Percentiles rank a stretch among this genome's conserved stretches.
Evolutionary conservation across 2,113 vertebrate species (phyloP).

Genomic region (Gracilinanus agilis): DNA sequence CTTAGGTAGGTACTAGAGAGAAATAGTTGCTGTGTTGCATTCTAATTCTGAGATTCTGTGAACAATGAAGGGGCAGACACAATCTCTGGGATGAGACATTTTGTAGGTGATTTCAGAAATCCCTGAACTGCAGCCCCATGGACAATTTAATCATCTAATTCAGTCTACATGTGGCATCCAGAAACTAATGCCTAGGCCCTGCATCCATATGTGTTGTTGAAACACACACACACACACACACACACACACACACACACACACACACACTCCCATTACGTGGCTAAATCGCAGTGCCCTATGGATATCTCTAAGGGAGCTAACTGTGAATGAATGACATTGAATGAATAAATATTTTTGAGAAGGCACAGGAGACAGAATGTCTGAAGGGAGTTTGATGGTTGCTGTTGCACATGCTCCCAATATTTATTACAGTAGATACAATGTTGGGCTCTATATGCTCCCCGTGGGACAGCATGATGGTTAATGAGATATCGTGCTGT

Average conservation of each 20-base stretch:
- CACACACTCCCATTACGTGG: background rate
- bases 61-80: background rate
- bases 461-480: background rate
- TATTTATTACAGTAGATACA: constrained; percentile 23
- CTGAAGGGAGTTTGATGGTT: background rate
- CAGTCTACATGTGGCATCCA: background rate
- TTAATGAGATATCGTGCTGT: constrained; percentile 42
- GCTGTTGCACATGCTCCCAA: background rate
- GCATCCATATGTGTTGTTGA: background rate
- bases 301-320: background rate
- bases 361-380: background rate
- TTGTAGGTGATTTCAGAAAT: background rate
- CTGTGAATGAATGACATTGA: background rate
- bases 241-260: background rate
- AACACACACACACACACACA: background rate
- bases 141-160: background rate
- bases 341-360: constrained; percentile 4
- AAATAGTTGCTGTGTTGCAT: background rate
- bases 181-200: background rate
- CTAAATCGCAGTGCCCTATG: background rate
- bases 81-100: background rate
- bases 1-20: background rate
- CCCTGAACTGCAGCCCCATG: background rate
- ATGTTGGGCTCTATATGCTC: constrained; percentile 5
- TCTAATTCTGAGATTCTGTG: background rate